These are phyloP conservation scores for Coenobita brevimanus DNA, from an alignment of 1,140 invertebrate genomes.

Conservation along the genomic window DNA sequence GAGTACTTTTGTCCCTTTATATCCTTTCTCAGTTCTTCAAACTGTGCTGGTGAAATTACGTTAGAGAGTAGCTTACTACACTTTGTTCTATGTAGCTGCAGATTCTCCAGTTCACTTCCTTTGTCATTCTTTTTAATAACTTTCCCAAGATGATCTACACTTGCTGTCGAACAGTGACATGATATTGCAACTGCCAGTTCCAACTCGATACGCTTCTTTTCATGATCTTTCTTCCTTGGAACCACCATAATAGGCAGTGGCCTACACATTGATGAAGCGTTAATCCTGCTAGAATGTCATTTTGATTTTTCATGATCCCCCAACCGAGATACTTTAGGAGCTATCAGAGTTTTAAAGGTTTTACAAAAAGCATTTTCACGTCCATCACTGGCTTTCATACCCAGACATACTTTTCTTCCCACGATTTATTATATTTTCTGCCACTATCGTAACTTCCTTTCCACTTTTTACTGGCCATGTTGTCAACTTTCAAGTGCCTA, in stretches of 20 bases:
- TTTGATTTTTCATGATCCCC: conserved; percentile 25
- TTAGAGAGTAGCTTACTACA: conserved; percentile 8
- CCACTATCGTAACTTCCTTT: too few relatives aligned
- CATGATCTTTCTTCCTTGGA: neutral
- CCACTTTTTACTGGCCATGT: too few relatives aligned
- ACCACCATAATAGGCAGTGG: neutral
- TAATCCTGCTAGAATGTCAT: conserved; percentile 18
- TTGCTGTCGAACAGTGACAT: neutral
- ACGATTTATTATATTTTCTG: too few relatives aligned
- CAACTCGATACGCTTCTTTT: conserved; percentile 25
- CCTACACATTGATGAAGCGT: too few relatives aligned
- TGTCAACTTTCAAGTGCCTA: too few relatives aligned
- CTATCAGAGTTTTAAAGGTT: conserved; percentile 12
- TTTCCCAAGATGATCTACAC: conserved; percentile 9
- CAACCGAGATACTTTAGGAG: conserved; percentile 18
- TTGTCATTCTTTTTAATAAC: conserved; percentile 19
- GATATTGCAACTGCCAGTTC: conserved; percentile 21
- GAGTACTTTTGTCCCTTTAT: conserved; percentile 18
- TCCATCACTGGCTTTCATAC: too few relatives aligned
- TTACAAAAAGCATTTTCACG: neutral
- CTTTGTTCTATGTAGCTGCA: conserved; percentile 23
- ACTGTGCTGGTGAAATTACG: conserved; percentile 1
- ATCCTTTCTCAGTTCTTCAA: neutral
- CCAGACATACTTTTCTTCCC: too few relatives aligned
- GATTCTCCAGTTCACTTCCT: conserved; percentile 26